These are phyloP conservation scores for Adelphocoris suturalis DNA, from an alignment of 2,888 invertebrate species.

Conservation along the genomic window DNA sequence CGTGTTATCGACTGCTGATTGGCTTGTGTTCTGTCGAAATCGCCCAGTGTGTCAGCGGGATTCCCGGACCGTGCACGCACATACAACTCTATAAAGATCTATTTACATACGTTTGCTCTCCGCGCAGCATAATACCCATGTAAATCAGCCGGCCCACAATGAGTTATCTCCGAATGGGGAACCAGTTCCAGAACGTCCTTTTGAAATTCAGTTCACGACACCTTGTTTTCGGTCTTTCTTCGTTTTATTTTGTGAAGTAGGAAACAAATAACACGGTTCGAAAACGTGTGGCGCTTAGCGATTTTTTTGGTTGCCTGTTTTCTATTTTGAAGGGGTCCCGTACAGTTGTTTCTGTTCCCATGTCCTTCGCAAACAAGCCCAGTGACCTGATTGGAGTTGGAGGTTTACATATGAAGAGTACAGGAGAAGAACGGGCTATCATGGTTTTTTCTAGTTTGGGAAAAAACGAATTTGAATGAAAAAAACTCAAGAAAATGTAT, in stretches of 20 bases:
- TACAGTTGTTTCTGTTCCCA: neutral
- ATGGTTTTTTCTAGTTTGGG: too few species aligned
- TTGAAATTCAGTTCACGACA: slow-evolving; percentile 22
- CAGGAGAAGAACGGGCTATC: too few species aligned
- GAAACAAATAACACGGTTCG: neutral
- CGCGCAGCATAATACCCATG: slow-evolving; percentile 24
- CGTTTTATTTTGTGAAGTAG: neutral
- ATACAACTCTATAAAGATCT: slow-evolving; percentile 33
- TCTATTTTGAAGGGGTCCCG: neutral
- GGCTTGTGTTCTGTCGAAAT: slow-evolving; percentile 20
- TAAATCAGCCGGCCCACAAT: slow-evolving; percentile 1
- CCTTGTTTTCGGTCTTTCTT: neutral
- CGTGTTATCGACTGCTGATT: slow-evolving; percentile 23
- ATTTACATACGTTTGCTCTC: slow-evolving; percentile 52
- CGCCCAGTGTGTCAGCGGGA: slow-evolving; percentile 15
- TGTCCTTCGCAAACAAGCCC: neutral
- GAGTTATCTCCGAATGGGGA: neutral
- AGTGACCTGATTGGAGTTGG: neutral
- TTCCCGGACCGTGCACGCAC: slow-evolving; percentile 40
- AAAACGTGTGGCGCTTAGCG: slow-evolving; percentile 32
- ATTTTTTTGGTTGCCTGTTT: neutral
- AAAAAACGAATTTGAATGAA: too few species aligned
- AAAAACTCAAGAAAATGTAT: too few species aligned
- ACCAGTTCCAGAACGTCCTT: slow-evolving; percentile 8
- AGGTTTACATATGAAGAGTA: too few species aligned